Base-by-base conservation (phyloP, 2,888 invertebrate genomes). In the Dicyrtoma fusca region DNA sequence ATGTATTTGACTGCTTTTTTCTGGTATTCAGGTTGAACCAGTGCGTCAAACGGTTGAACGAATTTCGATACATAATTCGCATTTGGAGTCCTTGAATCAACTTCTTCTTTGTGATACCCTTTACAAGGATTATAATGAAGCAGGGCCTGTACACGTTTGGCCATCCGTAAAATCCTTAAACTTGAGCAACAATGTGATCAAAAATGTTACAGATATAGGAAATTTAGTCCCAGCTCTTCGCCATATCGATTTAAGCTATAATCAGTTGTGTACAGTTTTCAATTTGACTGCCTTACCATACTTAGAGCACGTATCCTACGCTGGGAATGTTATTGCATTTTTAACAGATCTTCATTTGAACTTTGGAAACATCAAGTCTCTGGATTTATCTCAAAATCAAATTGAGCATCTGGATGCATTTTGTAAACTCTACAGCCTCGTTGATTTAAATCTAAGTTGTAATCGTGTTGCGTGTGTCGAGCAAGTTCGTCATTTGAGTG, bases 341-440 rank as follows among this genome's bases (percentile, higher is more conserved):
- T 90, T 94, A 77, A 88, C 90, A 42, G 88, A 91, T 82, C 88
- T 96, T 85, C 92, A 95, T 83, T 71, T 64, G 44, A 51, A 42
- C 83, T 87, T 97, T 73, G 95, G 95, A 6, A 95, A 96, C 84
- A 88, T 97, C 59, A 89, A 91, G n/a, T 89, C 88, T 72, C 87
- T 98, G 64, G 91, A 93, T 82, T 84, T 98, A 63, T 90, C 94
- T 0, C 91, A 94, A 80, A 97, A 97, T 84, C 88, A 88, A 82
- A 88, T 97, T 3, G 87, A 86, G 21, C 87, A 88, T 0, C 84
- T 94, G 0, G 85, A 86, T 74, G 92, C 92, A 0, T 89, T 95
- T 80, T 88, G 90, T 0, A 92, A 94, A 82, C 83, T 97, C 34
- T 94, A 93, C 83, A 95, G 95, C 0, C 84, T 98, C 74, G 91